Evolutionary conservation across 2,113 vertebrate genomes (phyloP), one percentile per base, ranked within the genome.

Genomic region (Platichthys flesus): DNA sequence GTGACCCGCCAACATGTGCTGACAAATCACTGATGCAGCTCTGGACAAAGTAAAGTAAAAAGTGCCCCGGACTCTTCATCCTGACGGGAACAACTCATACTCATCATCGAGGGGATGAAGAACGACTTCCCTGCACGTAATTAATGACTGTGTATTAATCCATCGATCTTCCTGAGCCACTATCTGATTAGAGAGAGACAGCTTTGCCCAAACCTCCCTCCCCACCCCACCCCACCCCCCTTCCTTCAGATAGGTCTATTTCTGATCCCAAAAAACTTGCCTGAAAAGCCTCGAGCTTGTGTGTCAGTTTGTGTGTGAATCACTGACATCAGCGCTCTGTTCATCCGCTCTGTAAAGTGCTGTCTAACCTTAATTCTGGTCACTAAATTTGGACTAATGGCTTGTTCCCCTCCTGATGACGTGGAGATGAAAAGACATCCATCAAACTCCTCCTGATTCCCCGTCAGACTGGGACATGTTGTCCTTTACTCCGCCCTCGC

Each of bases 241-340:
- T 10, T 24, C 31, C 37, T 26, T 42, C 35, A 45, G 51, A 2
- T 47, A 51, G 60, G 13, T 8, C 0, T 59, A 15, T 13, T 9
- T 26, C 47, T 18, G 47, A 15, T 18, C 47, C 16, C 16, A 18
- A 24, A 51, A 31, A 49, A 62, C 35, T 35, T 23, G 18, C 28
- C 51, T 52, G 18, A 47, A 47, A 31, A 56, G 24, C 37, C 31
- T 42, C 2, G 40, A 42, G 40, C 40, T 42, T 23, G 21, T 20
- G 2, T 67, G 47, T 40, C 49, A 54, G 28, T 51, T 23, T 15
- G 59, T 49, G 40, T 31, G 14, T 42, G 66, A 56, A 31, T 61
- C 69, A 62, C 69, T 52, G 47, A 71, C 40, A 62, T 72, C 47
- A 52, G 58, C 20, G 49, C 26, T 59, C 37, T 47, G 16, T 37